Percentiles rank a stretch among this genome's conserved stretches.
These are phyloP conservation scores for Caranx ignobilis DNA, from an alignment of 2,113 vertebrate genomes.

Conservation along the genomic window DNA sequence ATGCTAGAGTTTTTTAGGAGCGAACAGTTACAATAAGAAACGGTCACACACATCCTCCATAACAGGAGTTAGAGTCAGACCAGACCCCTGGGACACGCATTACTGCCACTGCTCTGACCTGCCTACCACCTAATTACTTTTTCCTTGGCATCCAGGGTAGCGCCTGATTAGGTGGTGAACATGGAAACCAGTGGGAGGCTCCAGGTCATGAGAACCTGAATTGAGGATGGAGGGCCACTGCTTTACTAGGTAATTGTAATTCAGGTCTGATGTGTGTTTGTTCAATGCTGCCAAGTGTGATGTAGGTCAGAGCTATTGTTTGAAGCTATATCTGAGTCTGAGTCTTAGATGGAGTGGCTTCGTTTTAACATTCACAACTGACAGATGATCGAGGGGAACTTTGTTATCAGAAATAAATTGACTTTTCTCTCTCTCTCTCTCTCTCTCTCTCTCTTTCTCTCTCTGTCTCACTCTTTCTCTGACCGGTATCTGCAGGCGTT, in stretches of 20 bases:
- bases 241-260: constrained; percentile 13
- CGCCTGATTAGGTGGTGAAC: constrained; percentile 9
- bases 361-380: not conserved
- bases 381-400: not conserved
- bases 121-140: constrained; percentile 15
- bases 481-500: not conserved
- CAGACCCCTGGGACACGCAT: no score
- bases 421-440: no score
- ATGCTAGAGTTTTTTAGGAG: not conserved
- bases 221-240: not conserved
- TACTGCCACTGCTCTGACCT: not conserved
- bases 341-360: constrained; percentile 9
- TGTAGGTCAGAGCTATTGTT: constrained; percentile 31
- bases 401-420: not conserved
- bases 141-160: not conserved
- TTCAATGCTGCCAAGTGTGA: no score
- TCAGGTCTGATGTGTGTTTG: not conserved
- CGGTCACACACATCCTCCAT: not conserved
- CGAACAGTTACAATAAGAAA: not conserved
- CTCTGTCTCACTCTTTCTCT: not conserved
- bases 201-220: not conserved
- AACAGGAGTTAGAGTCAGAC: not conserved
- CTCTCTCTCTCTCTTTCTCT: not conserved
- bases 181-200: not conserved
- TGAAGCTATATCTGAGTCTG: constrained; percentile 5